These are phyloP conservation scores for Oncorhynchus keta DNA, from an alignment of 2,113 vertebrate species.

Conservation along the genomic window DNA sequence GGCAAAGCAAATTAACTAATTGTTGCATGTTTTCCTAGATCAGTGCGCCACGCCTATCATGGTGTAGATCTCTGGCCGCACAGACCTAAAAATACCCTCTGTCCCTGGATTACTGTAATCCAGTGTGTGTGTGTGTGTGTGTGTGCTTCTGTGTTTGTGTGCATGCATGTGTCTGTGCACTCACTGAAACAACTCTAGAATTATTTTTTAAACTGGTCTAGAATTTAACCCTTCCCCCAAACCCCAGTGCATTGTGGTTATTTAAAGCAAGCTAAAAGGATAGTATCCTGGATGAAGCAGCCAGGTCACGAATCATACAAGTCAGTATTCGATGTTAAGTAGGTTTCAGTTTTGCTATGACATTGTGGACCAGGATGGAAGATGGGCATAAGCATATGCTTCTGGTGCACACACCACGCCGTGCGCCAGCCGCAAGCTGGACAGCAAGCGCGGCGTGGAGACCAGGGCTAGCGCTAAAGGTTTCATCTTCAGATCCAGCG, in stretches of 20 bases:
- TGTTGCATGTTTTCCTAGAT: conserved; percentile 3
- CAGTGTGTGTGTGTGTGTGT: neutral
- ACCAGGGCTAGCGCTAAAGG: too few species aligned
- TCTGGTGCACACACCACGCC: too few species aligned
- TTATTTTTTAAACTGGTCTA: neutral
- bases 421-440: too few species aligned
- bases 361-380: too few species aligned
- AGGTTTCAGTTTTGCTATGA: too few species aligned
- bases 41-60: neutral
- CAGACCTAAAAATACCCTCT: conserved; percentile 13
- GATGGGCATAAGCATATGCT: too few species aligned
- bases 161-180: neutral
- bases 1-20: neutral
- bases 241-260: neutral
- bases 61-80: neutral
- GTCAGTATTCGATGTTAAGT: too few species aligned
- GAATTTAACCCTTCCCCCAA: neutral
- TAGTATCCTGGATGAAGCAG: neutral
- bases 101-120: conserved; percentile 14
- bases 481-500: too few species aligned
- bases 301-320: too few species aligned
- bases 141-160: neutral
- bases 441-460: too few species aligned
- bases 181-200: neutral
- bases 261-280: neutral